Base-by-base conservation (phyloP, 2,888 invertebrate genomes). In the Lithophane ornitopus region DNA sequence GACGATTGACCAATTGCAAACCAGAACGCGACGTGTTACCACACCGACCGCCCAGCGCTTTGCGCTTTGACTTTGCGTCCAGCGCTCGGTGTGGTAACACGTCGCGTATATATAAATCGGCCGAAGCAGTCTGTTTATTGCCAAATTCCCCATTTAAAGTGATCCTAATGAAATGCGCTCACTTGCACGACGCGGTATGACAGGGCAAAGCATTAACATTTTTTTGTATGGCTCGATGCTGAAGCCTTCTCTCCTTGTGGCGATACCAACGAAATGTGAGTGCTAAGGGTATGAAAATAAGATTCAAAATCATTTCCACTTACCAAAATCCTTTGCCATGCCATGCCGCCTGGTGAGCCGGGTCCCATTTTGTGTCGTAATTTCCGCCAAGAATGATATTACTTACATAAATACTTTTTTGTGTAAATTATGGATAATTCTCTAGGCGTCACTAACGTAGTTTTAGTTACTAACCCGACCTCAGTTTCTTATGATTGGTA, bases 401-500 rank as follows among this genome's bases (percentile, higher is more conserved):
- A 22, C 26, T 34, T 59, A 22, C 26, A 19, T 68, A 77, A 44
- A 26, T 76, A 11, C 7, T 75, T 75, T 76, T 75, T 66, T 39
- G 4, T 76, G 34, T 52, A 41, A 52, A 34, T n/a, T n/a, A 49
- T 19, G 58, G 16, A 39, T 54, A 59, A 52, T 46, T 58, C 3
- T 22, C 3, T 22, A 39, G 12, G 8, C 46, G n/a, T 62, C 11
- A 39, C 28, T 70, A 70, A 82, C 39, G 1, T 85, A 70, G 71
- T 72, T 70, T 16, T 71, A 56, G 84, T 89, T 9, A 91, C 88
- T 92, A 92, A 93, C 87, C 88, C 34, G 54, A 78, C 84, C 87
- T 87, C 86, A 84, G 87, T 91, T 92, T 93, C 91, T 89, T 94
- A 94, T 92, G 94, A 93, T 94, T 94, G 94, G 94, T 88, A 82